Base-by-base conservation (phyloP, 2,888 invertebrate species). In the Lagria hirta region DNA sequence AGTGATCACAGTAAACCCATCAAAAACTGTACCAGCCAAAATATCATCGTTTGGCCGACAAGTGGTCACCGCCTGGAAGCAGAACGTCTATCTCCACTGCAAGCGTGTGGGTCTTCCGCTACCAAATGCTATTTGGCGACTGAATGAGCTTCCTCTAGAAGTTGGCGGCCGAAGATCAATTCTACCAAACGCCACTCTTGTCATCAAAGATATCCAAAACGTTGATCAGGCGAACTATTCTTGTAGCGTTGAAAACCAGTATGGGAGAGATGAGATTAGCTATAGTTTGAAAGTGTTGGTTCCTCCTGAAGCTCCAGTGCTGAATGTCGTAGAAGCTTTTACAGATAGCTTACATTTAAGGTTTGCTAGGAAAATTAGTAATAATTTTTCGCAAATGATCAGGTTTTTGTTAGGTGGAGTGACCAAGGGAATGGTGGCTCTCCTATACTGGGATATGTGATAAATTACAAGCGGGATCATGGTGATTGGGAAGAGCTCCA, bases 401-500 rank as follows among this genome's bases (percentile, higher is more conserved):
- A n/a, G n/a, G 8, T 24, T 24, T 24, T 24, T 16, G 20, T 3
- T 8, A 37, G 35, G 27, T 45, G 48, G 89, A 58, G 54, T 14
- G 84, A 86, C 61, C 86, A 85, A 61, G 85, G 84, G 17, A 86
- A 88, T 60, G 88, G 88, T 1, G 90, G 90, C 5, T 89, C 88
- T 49, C 84, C 86, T 13, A 83, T 86, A 45, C 70, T 86, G 49
- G 91, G 91, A 18, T 92, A 91, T 70, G 88, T 90, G 3, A 87
- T 93, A 49, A 91, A 91, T 74, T 92, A 90, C 71, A 91, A 91
- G 66, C 78, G 89, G 7, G 89, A 91, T 59, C 88, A 87, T 60
- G 92, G 92, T 0, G 92, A 92, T 63, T 92, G 92, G 92, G 90
- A 92, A 67, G 92, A 92, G 68, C 73, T 90, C 45, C 90, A 90